Evolutionary conservation across 2,797 vertebrate genomes (phyloP).

Genomic region (Pantherophis vulpinus): DNA sequence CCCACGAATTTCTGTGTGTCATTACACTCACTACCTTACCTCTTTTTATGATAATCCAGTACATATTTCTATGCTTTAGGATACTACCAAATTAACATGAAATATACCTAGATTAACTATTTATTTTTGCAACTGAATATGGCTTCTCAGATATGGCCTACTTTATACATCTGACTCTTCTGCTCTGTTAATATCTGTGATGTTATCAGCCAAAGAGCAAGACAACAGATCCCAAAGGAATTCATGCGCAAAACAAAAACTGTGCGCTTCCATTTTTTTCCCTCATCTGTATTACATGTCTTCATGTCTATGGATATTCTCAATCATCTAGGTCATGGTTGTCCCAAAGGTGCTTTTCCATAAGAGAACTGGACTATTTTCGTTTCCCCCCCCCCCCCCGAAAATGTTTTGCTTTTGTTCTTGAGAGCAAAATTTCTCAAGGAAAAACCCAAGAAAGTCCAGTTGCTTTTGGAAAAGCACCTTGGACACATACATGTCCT

Average conservation of each 20-base stretch:
- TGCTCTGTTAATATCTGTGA: neutral
- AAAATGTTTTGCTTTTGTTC: neutral
- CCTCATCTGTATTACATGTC: neutral
- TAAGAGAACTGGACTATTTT: neutral
- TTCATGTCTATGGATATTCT: neutral
- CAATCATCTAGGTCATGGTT: neutral
- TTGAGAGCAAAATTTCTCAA: neutral
- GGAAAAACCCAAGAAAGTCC: neutral
- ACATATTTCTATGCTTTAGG: neutral
- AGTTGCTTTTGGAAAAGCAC: neutral
- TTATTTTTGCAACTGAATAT: neutral
- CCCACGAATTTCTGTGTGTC: neutral
- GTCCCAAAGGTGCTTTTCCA: neutral
- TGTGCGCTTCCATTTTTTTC: neutral
- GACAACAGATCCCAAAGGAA: neutral
- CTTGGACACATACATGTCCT: neutral
- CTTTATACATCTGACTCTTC: neutral
- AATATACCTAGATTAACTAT: neutral
- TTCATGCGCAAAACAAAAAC: neutral
- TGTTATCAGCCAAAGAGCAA: neutral
- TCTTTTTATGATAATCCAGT: neutral
- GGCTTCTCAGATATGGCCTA: neutral
- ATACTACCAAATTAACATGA: neutral
- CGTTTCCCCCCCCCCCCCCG: too few relatives aligned
- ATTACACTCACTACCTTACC: neutral